phyloP scores from a whole-genome alignment of 2,888 invertebrate species.

The Plebejus melissa region DNA sequence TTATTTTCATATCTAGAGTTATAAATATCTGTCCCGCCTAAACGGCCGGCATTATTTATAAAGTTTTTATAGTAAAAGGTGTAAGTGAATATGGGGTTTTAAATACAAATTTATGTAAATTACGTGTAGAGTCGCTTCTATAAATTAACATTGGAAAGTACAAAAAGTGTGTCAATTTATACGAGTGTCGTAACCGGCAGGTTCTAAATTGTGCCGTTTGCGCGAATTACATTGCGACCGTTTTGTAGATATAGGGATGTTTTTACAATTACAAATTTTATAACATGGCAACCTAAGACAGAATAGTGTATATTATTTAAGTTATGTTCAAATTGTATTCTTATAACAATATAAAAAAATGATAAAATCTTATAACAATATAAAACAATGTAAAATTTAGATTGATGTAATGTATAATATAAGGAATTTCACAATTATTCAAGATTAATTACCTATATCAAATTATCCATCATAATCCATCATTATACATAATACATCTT shows the following conservation, averaged over 20 bases:
- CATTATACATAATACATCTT: too few species aligned
- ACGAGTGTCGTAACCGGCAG: conserved; percentile 20
- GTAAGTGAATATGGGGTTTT: conserved; percentile 18
- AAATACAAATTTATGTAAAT: conserved; percentile 23
- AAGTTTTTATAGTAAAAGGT: conserved; percentile 27
- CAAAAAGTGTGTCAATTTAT: conserved; percentile 24
- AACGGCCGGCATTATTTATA: conserved; percentile 21
- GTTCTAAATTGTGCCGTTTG: conserved; percentile 14
- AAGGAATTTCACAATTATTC: neutral
- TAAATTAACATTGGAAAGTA: conserved; percentile 25
- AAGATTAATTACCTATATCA: neutral
- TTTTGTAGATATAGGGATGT: neutral
- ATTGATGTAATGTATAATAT: too few species aligned
- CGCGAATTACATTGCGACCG: conserved; percentile 11
- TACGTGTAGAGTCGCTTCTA: neutral
- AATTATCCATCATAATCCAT: too few species aligned
- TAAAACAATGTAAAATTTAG: too few species aligned
- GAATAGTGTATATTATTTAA: neutral
- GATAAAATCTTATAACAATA: too few species aligned
- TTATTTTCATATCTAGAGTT: conserved; percentile 4
- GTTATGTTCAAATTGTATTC: neutral
- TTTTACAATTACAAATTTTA: neutral
- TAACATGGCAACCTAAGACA: neutral
- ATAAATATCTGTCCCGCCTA: conserved; percentile 11
- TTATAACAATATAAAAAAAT: neutral